Base-by-base conservation (phyloP, 2,888 invertebrate genomes). In the Drosophila algonquin region DNA sequence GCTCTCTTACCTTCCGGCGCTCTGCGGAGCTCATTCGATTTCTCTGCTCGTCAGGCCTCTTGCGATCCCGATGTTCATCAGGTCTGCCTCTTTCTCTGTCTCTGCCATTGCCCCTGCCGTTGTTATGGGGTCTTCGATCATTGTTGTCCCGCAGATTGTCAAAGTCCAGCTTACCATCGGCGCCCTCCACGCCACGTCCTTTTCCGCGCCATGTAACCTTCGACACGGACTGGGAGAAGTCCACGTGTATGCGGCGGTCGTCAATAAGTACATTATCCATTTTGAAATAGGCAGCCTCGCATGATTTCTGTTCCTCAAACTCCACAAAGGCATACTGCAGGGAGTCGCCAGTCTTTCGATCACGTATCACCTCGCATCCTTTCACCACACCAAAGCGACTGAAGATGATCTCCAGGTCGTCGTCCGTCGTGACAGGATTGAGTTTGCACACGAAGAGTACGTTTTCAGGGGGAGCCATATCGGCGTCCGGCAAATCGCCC, bases 201-300 rank as follows among this genome's bases (percentile, higher is more conserved):
- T 97, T 98, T 2, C 98, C 98, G 60, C 95, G 94, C 97, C 97
- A 98, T 85, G 95, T 95, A 82, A 97, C 94, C 93, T 98, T 99
- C 2, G 99, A 96, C 0, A 99, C 99, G 55, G 99, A 99, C 92
- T 99, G 99, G 76, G 98, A 99, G 93, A 99, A 99, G 93, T 99
- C 99, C 0, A 99, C 99, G 93, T 99, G 99, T 89, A 99, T 99
- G 76, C 99, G 94, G 30, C 99, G 94, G 91, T 99, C 99, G 93
- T 99, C 99, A 85, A 99, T 99, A 7, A 99, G 93, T 0, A 99
- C 99, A 93, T 99, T 99, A 91, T 99, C 99, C 99, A 99, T 99
- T 93, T 99, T 99, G 90, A 99, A 98, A 92, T 97, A 99, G 1
- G 99, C 99, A 83, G 97, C 97, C 93, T 99, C 99, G 93, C 99